A percentile compares a stretch with the other conserved stretches of the same genome.
Evolutionary conservation across 2,888 invertebrate species (phyloP).

Genomic region (Xylota sylvarum): DNA sequence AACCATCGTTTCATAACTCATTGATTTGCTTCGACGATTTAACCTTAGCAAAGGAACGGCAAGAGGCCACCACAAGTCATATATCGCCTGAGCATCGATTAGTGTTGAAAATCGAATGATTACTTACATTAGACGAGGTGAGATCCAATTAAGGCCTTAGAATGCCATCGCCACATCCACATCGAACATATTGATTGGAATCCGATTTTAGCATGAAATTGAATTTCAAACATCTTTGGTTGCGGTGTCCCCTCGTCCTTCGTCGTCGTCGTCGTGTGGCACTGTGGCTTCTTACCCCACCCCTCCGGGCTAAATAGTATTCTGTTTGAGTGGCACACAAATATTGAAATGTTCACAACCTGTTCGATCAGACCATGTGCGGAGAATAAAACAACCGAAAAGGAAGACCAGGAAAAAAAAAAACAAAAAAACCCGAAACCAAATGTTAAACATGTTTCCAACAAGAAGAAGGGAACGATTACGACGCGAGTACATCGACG

Average conservation of each 20-base stretch:
- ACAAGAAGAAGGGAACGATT: constrained; percentile 30
- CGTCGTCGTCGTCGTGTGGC: background rate
- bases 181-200: background rate
- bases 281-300: background rate
- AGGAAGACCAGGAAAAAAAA: constrained; percentile 1
- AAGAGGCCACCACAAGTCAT: background rate
- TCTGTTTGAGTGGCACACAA: constrained; percentile 52
- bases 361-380: constrained; percentile 61
- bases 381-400: constrained; percentile 20
- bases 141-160: constrained; percentile 16
- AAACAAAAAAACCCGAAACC: constrained; percentile 21
- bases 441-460: constrained; percentile 70
- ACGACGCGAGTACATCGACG: background rate
- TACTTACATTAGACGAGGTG: constrained; percentile 19
- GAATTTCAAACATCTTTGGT: constrained; percentile 39
- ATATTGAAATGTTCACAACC: constrained; percentile 74
- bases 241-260: background rate
- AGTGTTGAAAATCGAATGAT: constrained; percentile 25
- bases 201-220: constrained; percentile 42
- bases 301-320: background rate
- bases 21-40: background rate
- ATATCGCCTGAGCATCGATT: background rate
- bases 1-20: background rate
- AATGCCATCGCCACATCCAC: constrained; percentile 12
- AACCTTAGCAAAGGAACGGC: background rate